These are phyloP conservation scores for Triplophysa dalaica DNA, from an alignment of 2,113 vertebrate genomes.

Conservation along the genomic window DNA sequence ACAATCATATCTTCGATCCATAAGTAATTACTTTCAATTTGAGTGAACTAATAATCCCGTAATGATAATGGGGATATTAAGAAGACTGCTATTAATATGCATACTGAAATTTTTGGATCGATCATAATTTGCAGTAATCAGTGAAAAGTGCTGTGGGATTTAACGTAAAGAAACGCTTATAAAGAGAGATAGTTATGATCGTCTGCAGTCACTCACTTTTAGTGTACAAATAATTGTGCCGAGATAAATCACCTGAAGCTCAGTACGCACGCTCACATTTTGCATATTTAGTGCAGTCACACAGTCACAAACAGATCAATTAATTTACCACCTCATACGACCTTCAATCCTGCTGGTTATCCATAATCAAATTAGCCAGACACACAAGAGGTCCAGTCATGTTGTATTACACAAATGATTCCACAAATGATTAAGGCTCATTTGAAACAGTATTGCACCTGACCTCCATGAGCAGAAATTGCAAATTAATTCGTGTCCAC, in stretches of 20 bases:
- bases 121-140: slow-evolving; percentile 50
- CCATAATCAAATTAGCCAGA: slow-evolving; percentile 47
- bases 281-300: slow-evolving; percentile 15
- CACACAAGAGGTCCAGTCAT: slow-evolving; percentile 12
- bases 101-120: slow-evolving; percentile 42
- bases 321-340: slow-evolving; percentile 31
- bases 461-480: slow-evolving; percentile 24
- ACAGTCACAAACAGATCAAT: slow-evolving; percentile 2
- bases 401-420: slow-evolving; percentile 36
- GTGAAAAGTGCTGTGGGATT: slow-evolving; percentile 19
- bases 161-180: not conserved
- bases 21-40: slow-evolving; percentile 38
- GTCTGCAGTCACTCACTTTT: slow-evolving; percentile 18
- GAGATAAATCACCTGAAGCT: slow-evolving; percentile 38
- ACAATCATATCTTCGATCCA: slow-evolving; percentile 32
- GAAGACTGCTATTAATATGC: slow-evolving; percentile 47
- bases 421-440: slow-evolving; percentile 28
- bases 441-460: slow-evolving; percentile 5
- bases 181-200: not conserved
- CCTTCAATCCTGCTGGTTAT: slow-evolving; percentile 1
- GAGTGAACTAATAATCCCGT: slow-evolving; percentile 40
- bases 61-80: slow-evolving; percentile 38
- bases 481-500: not conserved
- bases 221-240: not conserved
- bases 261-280: slow-evolving; percentile 13